These are phyloP conservation scores for Spilogale gracilis DNA, from an alignment of 2,113 vertebrate species.

Conservation along the genomic window DNA sequence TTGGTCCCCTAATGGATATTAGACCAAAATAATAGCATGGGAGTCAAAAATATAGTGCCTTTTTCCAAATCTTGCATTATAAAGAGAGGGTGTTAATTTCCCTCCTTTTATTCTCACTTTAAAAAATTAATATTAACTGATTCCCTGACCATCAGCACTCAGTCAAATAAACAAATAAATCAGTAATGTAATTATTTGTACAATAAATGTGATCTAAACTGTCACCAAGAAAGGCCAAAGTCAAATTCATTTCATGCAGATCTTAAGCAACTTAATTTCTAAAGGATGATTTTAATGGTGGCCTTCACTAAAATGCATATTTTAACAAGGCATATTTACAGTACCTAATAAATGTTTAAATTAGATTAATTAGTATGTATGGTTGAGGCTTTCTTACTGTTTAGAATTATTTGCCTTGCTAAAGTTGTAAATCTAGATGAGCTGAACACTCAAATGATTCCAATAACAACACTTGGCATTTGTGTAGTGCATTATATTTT, in stretches of 20 bases:
- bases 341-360: conserved; percentile 77
- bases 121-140: conserved; percentile 50
- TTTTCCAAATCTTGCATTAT: conserved; percentile 36
- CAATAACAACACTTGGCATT: conserved; percentile 80
- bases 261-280: conserved; percentile 39
- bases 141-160: conserved; percentile 17
- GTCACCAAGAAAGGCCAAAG: background rate
- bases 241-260: conserved; percentile 59
- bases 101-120: background rate
- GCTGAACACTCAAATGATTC: conserved; percentile 69
- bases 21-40: conserved; percentile 56
- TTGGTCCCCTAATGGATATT: background rate
- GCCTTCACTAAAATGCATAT: conserved; percentile 69
- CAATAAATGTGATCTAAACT: conserved; percentile 5
- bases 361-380: conserved; percentile 78
- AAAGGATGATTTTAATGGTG: conserved; percentile 65
- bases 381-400: conserved; percentile 62
- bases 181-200: conserved; percentile 36
- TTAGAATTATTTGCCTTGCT: conserved; percentile 78
- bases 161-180: conserved; percentile 61
- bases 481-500: conserved; percentile 77
- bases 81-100: conserved; percentile 4
- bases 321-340: conserved; percentile 77
- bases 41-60: conserved; percentile 55
- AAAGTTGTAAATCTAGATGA: conserved; percentile 72